Conservation (phyloP, 2,888 invertebrate species). For the Furcula furcula region DNA sequence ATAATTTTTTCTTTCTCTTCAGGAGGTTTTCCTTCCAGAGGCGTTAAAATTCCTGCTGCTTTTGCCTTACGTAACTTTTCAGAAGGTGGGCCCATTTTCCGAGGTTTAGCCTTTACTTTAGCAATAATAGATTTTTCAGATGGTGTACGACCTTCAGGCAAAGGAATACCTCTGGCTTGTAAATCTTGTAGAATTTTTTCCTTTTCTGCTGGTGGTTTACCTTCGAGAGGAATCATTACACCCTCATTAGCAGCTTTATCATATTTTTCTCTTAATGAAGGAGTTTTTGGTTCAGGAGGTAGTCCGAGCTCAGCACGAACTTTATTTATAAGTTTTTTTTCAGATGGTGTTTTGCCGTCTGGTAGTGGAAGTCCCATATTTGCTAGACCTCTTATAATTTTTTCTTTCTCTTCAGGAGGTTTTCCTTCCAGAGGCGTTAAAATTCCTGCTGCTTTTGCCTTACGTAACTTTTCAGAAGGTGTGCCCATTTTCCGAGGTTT, state of each 20-base stretch:
- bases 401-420: slow-evolving; percentile 23
- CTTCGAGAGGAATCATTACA: slow-evolving; percentile 9
- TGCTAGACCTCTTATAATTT: slow-evolving; percentile 23
- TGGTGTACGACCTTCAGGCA: slow-evolving; percentile 19
- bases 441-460: neutral
- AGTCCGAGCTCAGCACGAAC: slow-evolving; percentile 10
- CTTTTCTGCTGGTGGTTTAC: slow-evolving; percentile 10
- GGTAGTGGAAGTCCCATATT: slow-evolving; percentile 31
- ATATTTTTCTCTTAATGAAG: slow-evolving; percentile 7
- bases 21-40: slow-evolving; percentile 28
- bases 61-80: slow-evolving; percentile 3
- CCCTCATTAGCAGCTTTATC: slow-evolving; percentile 7
- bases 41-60: slow-evolving; percentile 8
- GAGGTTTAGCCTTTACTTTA: neutral
- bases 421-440: slow-evolving; percentile 1
- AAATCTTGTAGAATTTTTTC: slow-evolving; percentile 16
- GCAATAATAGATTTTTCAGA: slow-evolving; percentile 16
- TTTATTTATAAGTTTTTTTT: slow-evolving; percentile 8
- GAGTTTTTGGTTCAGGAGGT: slow-evolving; percentile 8
- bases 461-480: slow-evolving; percentile 4
- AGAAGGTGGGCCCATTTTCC: neutral
- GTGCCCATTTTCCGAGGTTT: neutral
- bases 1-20: slow-evolving; percentile 31
- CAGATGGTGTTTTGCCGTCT: slow-evolving; percentile 30
- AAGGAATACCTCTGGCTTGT: slow-evolving; percentile 11